Evolutionary conservation across 2,797 vertebrate species (phyloP).

Genomic region (Siniperca undulata): DNA sequence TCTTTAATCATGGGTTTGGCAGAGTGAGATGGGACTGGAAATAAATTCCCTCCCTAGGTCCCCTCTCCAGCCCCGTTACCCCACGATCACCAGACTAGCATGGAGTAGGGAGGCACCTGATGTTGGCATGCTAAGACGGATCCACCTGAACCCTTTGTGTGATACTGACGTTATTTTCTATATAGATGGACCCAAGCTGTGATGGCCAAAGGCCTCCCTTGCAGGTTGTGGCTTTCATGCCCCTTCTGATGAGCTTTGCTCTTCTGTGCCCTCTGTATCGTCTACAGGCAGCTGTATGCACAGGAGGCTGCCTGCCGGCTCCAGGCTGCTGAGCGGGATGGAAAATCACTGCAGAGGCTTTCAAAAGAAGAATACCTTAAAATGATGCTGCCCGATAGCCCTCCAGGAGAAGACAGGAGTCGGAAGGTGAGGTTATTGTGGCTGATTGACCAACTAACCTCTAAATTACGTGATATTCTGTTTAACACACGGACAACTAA

Average conservation of each 20-base stretch:
- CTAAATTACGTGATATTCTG: neutral
- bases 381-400: constrained; percentile 90
- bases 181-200: constrained; percentile 54
- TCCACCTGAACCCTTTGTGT: constrained; percentile 50
- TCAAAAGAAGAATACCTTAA: constrained; percentile 95
- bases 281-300: constrained; percentile 88
- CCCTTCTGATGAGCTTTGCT: constrained; percentile 59
- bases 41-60: constrained; percentile 18
- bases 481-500: neutral
- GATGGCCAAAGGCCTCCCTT: constrained; percentile 35
- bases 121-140: constrained; percentile 66
- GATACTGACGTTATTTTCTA: constrained; percentile 56
- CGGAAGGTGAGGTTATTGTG: constrained; percentile 88
- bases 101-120: constrained; percentile 50
- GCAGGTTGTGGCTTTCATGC: constrained; percentile 17
- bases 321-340: constrained; percentile 82
- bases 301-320: constrained; percentile 87
- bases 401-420: constrained; percentile 87
- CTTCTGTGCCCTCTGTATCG: constrained; percentile 66
- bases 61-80: constrained; percentile 35
- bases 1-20: constrained; percentile 56
- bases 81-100: constrained; percentile 51
- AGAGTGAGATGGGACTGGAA: constrained; percentile 38
- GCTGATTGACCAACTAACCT: constrained; percentile 26
- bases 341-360: constrained; percentile 87